Evolutionary conservation across 1,140 invertebrate species (phyloP).

Genomic region (Eulimnadia texana): DNA sequence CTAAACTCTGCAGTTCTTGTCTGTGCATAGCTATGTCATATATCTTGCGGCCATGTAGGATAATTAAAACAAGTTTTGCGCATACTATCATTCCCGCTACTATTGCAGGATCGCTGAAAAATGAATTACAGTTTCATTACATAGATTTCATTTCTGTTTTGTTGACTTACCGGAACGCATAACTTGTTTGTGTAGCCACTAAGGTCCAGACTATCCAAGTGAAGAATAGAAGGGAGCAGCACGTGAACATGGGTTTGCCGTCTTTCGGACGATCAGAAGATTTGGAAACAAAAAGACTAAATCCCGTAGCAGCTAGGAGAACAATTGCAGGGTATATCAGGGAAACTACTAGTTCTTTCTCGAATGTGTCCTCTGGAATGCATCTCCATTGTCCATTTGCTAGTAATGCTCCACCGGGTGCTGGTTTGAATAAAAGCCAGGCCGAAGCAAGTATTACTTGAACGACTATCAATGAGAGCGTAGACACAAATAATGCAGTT

Average conservation of each 20-base stretch:
- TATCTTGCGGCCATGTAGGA: conserved; percentile 21
- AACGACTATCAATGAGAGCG: conserved; percentile 28
- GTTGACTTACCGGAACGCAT: neutral
- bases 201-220: conserved; percentile 7
- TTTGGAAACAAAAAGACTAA: neutral
- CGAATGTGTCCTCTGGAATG: neutral
- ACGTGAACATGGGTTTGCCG: conserved; percentile 3
- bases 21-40: conserved; percentile 11
- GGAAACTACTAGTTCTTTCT: neutral
- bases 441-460: conserved; percentile 33
- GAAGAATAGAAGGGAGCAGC: conserved; percentile 7
- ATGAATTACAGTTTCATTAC: no score
- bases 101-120: conserved; percentile 21
- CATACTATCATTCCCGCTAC: conserved; percentile 23
- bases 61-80: conserved; percentile 21
- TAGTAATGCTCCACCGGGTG: neutral
- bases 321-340: neutral
- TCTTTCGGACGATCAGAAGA: neutral
- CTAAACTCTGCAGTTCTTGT: conserved; percentile 4
- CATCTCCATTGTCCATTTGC: neutral
- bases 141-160: no score
- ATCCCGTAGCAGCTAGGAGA: neutral
- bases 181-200: conserved; percentile 3
- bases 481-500: conserved; percentile 30
- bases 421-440: conserved; percentile 33